These are phyloP conservation scores for Anodontia alba DNA, from an alignment of 2,888 invertebrate genomes.

Conservation along the genomic window DNA sequence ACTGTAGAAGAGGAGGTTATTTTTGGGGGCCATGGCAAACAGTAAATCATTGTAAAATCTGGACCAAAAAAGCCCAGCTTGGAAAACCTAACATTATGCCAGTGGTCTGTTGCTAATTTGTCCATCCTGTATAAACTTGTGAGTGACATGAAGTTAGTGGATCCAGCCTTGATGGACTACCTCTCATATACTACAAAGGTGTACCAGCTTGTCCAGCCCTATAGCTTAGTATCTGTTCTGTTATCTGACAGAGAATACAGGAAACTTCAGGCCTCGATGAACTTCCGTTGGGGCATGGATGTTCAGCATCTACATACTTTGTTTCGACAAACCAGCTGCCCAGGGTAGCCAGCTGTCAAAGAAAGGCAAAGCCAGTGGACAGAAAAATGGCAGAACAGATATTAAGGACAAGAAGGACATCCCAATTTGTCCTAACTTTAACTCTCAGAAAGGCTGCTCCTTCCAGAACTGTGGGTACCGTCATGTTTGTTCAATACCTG, in stretches of 20 bases:
- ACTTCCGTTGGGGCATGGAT: neutral
- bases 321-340: neutral
- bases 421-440: constrained; percentile 17
- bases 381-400: neutral
- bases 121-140: constrained; percentile 1
- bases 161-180: neutral
- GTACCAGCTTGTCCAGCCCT: neutral
- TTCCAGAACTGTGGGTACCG: constrained; percentile 20
- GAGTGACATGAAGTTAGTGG: neutral
- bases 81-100: neutral
- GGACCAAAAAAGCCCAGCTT: neutral
- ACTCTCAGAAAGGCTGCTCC: constrained; percentile 6
- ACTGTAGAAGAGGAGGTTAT: neutral
- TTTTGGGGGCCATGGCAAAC: neutral
- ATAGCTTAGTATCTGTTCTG: neutral
- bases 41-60: neutral
- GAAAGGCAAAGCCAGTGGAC: neutral
- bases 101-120: constrained; percentile 3
- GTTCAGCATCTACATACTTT: constrained; percentile 21
- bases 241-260: too few species aligned
- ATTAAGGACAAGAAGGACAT: neutral
- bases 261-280: neutral
- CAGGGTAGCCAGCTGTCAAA: neutral
- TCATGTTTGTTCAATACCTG: constrained; percentile 25
- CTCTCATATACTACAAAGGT: neutral